Conservation (phyloP, 2,113 vertebrate species). For the Apodemus speciosus region DNA sequence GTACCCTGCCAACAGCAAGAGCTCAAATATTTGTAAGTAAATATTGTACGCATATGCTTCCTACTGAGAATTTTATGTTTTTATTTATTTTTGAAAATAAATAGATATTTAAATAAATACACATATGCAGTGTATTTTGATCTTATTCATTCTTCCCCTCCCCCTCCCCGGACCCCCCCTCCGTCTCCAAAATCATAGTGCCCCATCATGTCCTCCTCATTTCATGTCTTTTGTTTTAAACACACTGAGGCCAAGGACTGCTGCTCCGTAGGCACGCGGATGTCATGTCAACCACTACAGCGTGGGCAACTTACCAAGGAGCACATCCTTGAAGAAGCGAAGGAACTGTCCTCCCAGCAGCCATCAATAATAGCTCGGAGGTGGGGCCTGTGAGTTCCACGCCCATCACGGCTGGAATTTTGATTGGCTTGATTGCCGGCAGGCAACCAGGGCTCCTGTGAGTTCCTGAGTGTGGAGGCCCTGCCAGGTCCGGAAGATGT, state of each 20-base stretch:
- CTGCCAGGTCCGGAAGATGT: background rate
- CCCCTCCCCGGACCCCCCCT: too few relatives aligned
- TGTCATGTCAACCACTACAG: background rate
- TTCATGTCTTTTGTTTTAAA: background rate
- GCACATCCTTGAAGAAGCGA: background rate
- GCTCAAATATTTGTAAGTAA: conserved; percentile 8
- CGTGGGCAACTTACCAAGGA: background rate
- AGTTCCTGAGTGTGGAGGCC: background rate
- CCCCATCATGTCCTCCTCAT: background rate
- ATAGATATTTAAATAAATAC: too few relatives aligned
- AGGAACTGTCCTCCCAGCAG: background rate
- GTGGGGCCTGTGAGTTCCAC: too few relatives aligned
- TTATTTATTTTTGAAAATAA: background rate
- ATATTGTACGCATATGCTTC: background rate
- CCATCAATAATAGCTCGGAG: background rate
- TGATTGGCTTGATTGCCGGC: background rate
- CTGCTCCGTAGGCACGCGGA: background rate
- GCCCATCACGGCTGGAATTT: background rate
- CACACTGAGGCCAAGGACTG: background rate
- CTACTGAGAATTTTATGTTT: background rate
- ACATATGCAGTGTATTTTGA: background rate
- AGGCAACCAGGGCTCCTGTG: background rate
- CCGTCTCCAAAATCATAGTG: background rate
- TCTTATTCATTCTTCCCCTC: background rate
- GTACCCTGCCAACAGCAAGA: background rate